Evolutionary conservation across 2,888 invertebrate genomes (phyloP), one percentile per base, ranked within the genome.

Genomic region (Cosmia trapezina): DNA sequence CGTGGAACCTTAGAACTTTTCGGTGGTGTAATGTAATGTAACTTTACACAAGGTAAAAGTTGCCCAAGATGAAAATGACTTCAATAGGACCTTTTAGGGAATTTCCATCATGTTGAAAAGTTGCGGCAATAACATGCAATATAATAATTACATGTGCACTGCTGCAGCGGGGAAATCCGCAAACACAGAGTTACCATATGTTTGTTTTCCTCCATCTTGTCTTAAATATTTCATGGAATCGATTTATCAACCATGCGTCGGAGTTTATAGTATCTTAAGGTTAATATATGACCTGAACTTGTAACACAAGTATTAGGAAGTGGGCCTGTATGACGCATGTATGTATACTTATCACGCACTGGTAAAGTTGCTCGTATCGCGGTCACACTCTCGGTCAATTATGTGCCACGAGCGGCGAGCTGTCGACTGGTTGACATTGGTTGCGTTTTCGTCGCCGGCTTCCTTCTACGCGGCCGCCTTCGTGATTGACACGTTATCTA

Each of bases 351-450:
- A 87, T 85, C 85, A 85, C 80, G 85, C 87, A 88, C 85, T 84
- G 87, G 85, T 83, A 86, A 84, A 81, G 86, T 84, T 73, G 86
- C 73, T 83, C 82, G 77, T 86, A 88, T 88, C 86, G 90, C 88
- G 89, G 89, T 88, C 90, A 80, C 83, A 83, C 85, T 89, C 85
- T 89, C 89, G 89, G 90, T 89, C 89, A 90, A 87, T 90, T 87
- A 88, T 89, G 88, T 88, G 89, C 88, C 86, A 87, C 89, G 87
- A 87, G 81, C 71, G 76, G 80, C 80, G 67, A 76, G 76, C 79
- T 76, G 77, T 83, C 71, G 86, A 90, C 89, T 85, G 83, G 92
- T 92, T 92, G 94, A 92, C 94, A 94, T 94, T 94, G 93, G 87
- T 83, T 86, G 84, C 87, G 87, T 89, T 91, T 91, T 88, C 85